Base-by-base conservation (phyloP, 2,797 vertebrate species). In the Smutsia gigantea region DNA sequence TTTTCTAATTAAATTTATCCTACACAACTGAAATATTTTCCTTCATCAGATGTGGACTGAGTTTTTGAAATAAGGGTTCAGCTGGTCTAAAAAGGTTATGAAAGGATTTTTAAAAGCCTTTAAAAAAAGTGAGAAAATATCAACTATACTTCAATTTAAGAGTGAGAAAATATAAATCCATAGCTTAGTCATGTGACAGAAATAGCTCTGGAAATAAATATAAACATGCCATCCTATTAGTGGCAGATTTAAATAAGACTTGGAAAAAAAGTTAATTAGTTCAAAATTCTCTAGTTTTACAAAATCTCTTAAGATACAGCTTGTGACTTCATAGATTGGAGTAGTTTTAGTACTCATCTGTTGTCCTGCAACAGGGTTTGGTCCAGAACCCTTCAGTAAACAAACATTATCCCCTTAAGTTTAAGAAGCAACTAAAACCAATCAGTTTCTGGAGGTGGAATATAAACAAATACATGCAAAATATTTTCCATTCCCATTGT, bases 201-300 rank as follows among this genome's bases (percentile, higher is more conserved):
- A 94, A 82, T 3, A 66, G 53, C 53, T 42, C 61, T 85, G 27
- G n/a, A 85, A 90, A n/a, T 84, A 84, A 89, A 84, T 84, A 86
- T 68, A 79, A 87, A 87, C 27, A 69, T 61, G 12, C 3, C 1
- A 31, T 94, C 27, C 5, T 72, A 53, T 85, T 53, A 55, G 31
- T 68, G 49, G 71, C 71, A 86, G 31, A 27, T 90, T 77, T 94
- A 90, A 82, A 57, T 74, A 53, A 18, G 46, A 71, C 53, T 90
- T 29, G 69, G 53, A 78, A 71, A 90, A 66, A 81, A 77, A 63
- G 2, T 14, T 8, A 53, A 74, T 83, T 39, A 51, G 31, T 77
- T 94, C n/a, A 85, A 94, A 68, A 78, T 90, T 90, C 39, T 71
- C 7, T 78, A 55, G 34, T 77, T 75, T 34, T 53, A 77, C 34